phyloP scores from a whole-genome alignment of 2,888 invertebrate genomes.

The Nowickia ferox region DNA sequence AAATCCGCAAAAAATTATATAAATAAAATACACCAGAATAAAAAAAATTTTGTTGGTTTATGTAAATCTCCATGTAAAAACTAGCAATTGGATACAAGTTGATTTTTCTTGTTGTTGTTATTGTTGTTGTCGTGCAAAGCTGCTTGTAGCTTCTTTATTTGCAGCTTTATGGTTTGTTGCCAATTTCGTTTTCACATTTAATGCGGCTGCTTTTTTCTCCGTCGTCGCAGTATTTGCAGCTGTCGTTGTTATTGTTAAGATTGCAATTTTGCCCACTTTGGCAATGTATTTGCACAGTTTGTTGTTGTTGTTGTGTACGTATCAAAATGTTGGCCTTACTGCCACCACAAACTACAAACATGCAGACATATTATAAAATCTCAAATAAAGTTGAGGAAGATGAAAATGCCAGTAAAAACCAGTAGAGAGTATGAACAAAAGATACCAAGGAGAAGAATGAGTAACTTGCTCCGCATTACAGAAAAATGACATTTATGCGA shows the following conservation, averaged over 20 bases:
- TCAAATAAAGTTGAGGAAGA: constrained; percentile 32
- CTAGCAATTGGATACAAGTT: constrained; percentile 54
- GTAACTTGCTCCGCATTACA: constrained; percentile 51
- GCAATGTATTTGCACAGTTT: constrained; percentile 55
- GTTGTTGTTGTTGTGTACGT: constrained; percentile 26
- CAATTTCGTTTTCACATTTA: constrained; percentile 64
- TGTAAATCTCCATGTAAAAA: constrained; percentile 51
- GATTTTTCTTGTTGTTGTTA: background rate
- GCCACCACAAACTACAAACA: constrained; percentile 35
- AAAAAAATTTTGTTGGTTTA: constrained; percentile 21
- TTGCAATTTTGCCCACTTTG: constrained; percentile 65
- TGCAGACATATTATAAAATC: constrained; percentile 16
- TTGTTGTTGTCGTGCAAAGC: constrained; percentile 12
- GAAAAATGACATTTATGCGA: constrained; percentile 36
- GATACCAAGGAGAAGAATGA: constrained; percentile 10
- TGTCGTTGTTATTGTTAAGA: constrained; percentile 27
- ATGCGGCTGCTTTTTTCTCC: constrained; percentile 13
- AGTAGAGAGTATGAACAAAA: constrained; percentile 33
- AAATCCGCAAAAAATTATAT: background rate
- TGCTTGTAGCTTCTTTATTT: constrained; percentile 47
- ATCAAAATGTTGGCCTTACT: constrained; percentile 57
- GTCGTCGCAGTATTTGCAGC: constrained; percentile 34
- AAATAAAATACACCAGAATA: background rate
- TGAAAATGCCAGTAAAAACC: constrained; percentile 27
- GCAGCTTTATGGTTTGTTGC: constrained; percentile 65